Evolutionary conservation across 1,140 invertebrate genomes (phyloP), one percentile per base, ranked within the genome.

Genomic region (Drosophila athabasca): DNA sequence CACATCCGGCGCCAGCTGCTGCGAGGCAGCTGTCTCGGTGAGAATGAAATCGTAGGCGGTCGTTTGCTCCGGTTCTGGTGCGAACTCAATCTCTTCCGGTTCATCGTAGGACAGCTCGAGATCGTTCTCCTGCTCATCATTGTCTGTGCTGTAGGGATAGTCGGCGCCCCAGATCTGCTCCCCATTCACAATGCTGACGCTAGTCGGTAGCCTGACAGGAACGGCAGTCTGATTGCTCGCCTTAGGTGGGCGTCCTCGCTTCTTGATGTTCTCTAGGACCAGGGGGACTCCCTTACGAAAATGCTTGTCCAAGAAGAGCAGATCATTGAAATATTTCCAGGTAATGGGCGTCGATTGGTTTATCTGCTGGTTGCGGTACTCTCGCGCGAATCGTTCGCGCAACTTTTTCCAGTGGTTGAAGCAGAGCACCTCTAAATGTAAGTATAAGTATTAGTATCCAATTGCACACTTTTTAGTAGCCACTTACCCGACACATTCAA

Each of bases 331-430:
- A 31, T 91, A 76, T 0, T 71, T 46, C 90, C 90, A 91, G 1
- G 73, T 78, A 1, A 90, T 74, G 1, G 90, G 65, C 29, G 61
- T 52, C 2, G 66, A 39, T 9, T 68, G 71, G 49, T 90, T 68
- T 3, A 91, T 71, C 49, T 89, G 81, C 26, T 91, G 76, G 39
- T 76, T 83, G 1, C 90, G 74, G 65, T 90, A 91, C 54, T 91
- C 90, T 0, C 90, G 74, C 0, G 85, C 85, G 43, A 91, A 91
- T 11, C 90, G 84, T 62, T 91, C 90, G 0, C 90, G 69, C 46
- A 91, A 17, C 50, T 90, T 90, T n/a, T 91, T 91, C 90, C 90
- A 91, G 8, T 79, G 85, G 29, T 90, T 90, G 39, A 90, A 90
- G 59, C 82, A 87, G 0, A 75, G 44, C 66, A 90, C 74, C 66